Percentiles rank a stretch among this genome's conserved stretches.
These are phyloP conservation scores for Nothocercus nigrocapillus DNA, from an alignment of 2,113 vertebrate genomes.

Conservation along the genomic window DNA sequence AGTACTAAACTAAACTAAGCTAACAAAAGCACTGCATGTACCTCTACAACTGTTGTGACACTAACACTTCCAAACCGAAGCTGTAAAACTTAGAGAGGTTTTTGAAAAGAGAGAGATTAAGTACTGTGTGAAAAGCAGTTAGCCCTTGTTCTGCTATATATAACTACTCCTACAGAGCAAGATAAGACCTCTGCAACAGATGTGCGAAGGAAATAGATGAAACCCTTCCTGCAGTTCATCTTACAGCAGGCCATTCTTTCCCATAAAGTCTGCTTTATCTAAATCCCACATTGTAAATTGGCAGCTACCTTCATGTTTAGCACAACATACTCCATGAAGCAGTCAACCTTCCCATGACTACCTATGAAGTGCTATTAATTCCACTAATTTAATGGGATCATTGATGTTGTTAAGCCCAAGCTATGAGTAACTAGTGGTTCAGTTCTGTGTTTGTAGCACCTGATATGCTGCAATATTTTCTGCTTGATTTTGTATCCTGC, in stretches of 20 bases:
- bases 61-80: not conserved
- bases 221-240: not conserved
- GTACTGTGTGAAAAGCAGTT: not conserved
- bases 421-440: accelerated
- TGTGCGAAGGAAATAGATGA: not conserved
- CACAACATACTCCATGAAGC: not conserved
- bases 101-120: not conserved
- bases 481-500: not conserved
- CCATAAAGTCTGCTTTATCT: not conserved
- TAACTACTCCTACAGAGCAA: not conserved
- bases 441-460: not conserved
- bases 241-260: not conserved
- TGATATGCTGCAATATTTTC: not conserved
- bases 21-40: not conserved
- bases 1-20: not conserved
- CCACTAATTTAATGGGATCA: not conserved
- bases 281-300: not conserved
- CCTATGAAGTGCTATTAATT: not conserved
- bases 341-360: not conserved
- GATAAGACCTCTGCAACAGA: not conserved
- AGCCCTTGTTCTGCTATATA: not conserved
- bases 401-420: not conserved
- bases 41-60: not conserved
- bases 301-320: not conserved
- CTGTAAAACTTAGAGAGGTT: not conserved